Base-by-base conservation (phyloP, 2,797 vertebrate genomes). In the Chelidonichthys spinosus region DNA sequence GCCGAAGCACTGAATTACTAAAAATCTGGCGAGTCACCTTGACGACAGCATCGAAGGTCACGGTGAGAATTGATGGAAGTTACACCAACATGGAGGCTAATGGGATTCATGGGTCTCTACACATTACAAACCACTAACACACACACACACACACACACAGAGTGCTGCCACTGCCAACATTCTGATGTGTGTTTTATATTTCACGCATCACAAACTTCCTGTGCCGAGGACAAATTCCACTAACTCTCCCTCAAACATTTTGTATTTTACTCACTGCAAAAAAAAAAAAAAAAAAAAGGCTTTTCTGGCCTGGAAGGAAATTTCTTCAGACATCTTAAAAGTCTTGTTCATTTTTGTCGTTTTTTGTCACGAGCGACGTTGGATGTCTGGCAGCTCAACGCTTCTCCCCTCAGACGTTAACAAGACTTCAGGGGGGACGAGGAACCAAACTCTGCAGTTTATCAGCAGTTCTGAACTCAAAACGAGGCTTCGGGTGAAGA, bases 111-210 rank as follows among this genome's bases (percentile, higher is more conserved):
- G 43, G 43, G 42, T 62, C 14, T 53, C 10, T 63, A 25, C 58
- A 46, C 18, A 5, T 11, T 42, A 61, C 36, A 44, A 11, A 55
- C 42, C 11, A 25, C n/a, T n/a, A n/a, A n/a, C n/a, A n/a, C n/a
- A n/a, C n/a, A n/a, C n/a, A 73, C 44, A 9, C 9, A 1, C 11
- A 46, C 52, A 55, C 18, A 17, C 49, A n/a, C 50, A 55, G 15
- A 37, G 25, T 25, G 25, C 37, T 4, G 13, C 11, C 39, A 17
- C 42, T n/a, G 63, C 69, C 58, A 52, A 14, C 58, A 42, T 13
- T 63, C 54, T 65, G 46, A 50, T 50, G 69, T 59, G 46, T 63
- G 25, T 50, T 64, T 69, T 40, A 69, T 55, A 63, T 76, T 75
- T 72, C 58, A 42, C 47, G 73, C 68, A 54, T 53, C 68, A 42